phyloP scores from a whole-genome alignment of 2,113 vertebrate species.

The Triplophysa tibetana region DNA sequence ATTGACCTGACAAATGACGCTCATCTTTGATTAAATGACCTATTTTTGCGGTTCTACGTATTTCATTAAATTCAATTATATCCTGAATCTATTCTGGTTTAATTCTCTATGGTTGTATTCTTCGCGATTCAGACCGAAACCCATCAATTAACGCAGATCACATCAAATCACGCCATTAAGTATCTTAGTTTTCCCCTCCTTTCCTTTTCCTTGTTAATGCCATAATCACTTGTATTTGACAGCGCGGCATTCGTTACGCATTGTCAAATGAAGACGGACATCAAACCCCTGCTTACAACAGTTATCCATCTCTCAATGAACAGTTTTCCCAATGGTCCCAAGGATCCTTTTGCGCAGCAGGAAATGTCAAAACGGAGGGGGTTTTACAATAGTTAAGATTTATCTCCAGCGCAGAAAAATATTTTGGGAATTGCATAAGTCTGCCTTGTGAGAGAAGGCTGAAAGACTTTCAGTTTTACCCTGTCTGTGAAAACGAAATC shows the following conservation, averaged over 20 bases:
- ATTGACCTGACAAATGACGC: not conserved
- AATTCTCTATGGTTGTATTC: not conserved
- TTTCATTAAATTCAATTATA: not conserved
- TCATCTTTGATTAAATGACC: not conserved
- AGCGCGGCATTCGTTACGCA: not conserved
- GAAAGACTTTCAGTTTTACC: not conserved
- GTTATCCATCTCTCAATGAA: not conserved
- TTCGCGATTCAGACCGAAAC: slow-evolving; percentile 44
- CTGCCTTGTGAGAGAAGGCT: slow-evolving; percentile 26
- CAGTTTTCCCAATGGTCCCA: not conserved
- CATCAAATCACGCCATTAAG: slow-evolving; percentile 35
- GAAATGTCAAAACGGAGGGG: slow-evolving; percentile 30
- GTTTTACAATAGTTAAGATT: slow-evolving; percentile 37
- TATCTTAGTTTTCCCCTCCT: slow-evolving; percentile 37
- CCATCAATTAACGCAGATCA: slow-evolving; percentile 52
- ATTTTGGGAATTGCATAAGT: slow-evolving; percentile 31
- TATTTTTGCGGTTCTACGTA: too few relatives aligned
- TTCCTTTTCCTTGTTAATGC: not conserved
- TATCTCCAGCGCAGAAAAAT: not conserved
- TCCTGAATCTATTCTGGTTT: not conserved
- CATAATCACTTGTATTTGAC: slow-evolving; percentile 5
- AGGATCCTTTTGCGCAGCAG: not conserved
- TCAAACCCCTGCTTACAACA: not conserved
- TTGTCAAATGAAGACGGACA: not conserved
- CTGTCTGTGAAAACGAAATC: too few relatives aligned